Conservation (phyloP, 2,797 vertebrate genomes). For the Tangara arthus region DNA sequence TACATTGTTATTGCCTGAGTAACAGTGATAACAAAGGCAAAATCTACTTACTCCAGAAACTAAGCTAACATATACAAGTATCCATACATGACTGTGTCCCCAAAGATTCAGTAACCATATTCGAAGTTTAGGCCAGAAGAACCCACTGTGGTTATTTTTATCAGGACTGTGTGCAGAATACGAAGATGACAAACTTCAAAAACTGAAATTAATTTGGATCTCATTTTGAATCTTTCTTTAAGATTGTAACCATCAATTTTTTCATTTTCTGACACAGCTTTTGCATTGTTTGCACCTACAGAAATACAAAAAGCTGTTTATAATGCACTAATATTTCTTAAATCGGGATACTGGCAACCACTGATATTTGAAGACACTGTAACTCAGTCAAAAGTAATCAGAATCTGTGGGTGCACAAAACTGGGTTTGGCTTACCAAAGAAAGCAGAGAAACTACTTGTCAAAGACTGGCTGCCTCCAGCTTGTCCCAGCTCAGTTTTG, state of each 20-base stretch:
- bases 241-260: not conserved
- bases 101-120: not conserved
- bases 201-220: not conserved
- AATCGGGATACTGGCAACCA: not conserved
- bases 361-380: not conserved
- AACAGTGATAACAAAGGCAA: not conserved
- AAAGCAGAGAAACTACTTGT: not conserved
- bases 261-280: not conserved
- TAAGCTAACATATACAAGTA: not conserved
- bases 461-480: not conserved
- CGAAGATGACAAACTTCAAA: no score
- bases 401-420: not conserved
- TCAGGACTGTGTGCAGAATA: no score
- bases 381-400: not conserved
- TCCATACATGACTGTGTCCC: fast-evolving
- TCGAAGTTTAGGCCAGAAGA: not conserved
- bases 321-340: not conserved
- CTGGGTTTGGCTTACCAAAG: not conserved
- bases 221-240: not conserved
- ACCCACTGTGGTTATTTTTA: not conserved
- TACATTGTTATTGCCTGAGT: fast-evolving
- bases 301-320: not conserved
- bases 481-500: not conserved
- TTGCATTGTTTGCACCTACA: not conserved
- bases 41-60: not conserved